Evolutionary conservation across 2,888 invertebrate genomes (phyloP).

Genomic region (Phorcus lineatus): DNA sequence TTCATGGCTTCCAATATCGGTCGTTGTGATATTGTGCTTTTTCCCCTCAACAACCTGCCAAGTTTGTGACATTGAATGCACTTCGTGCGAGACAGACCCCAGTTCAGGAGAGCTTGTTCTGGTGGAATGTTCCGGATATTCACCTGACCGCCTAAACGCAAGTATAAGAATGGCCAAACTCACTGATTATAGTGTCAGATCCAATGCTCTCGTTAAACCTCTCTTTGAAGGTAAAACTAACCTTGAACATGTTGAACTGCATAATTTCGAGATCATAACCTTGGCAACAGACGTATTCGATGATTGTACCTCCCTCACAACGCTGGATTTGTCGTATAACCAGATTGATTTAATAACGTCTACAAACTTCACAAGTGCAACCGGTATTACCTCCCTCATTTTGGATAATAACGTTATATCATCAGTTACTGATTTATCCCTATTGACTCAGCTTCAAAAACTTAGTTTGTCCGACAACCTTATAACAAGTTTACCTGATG

Average conservation of each 20-base stretch:
- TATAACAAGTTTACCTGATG: conserved; percentile 35
- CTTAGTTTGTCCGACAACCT: conserved; percentile 50
- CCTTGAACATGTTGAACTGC: not conserved
- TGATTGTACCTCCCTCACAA: conserved; percentile 30
- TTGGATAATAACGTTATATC: conserved; percentile 10
- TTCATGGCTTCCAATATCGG: too few species aligned
- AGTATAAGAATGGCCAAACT: not conserved
- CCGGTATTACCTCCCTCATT: conserved; percentile 17
- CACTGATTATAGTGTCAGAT: not conserved
- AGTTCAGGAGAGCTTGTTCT: not conserved
- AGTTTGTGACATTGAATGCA: conserved; percentile 5
- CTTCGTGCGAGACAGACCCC: not conserved
- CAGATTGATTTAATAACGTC: conserved; percentile 42
- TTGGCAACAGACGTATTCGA: not conserved
- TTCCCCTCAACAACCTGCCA: too few species aligned
- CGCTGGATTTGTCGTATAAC: conserved; percentile 45
- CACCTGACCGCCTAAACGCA: not conserved
- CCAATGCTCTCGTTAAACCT: not conserved
- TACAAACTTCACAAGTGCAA: conserved; percentile 41
- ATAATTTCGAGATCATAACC: not conserved
- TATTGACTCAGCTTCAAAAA: conserved; percentile 27
- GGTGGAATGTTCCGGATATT: not conserved
- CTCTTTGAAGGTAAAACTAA: not conserved
- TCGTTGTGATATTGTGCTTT: too few species aligned
- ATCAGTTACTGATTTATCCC: not conserved